Percentiles rank a stretch among this genome's conserved stretches.
Evolutionary conservation across 2,797 vertebrate species (phyloP).

Genomic region (Pseudomugil tenellus): DNA sequence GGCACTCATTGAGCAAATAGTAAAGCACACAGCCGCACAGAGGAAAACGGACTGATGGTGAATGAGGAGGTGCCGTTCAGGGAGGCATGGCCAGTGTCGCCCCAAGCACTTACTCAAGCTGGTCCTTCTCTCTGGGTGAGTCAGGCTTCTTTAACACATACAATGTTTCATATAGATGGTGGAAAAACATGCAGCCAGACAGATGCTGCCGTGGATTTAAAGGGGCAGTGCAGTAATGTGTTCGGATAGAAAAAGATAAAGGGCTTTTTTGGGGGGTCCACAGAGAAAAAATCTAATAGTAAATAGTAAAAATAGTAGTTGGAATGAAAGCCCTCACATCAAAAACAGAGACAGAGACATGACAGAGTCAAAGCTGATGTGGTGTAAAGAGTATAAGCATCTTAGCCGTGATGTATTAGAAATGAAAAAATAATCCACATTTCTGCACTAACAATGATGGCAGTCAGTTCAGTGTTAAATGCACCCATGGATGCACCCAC

Average conservation of each 20-base stretch:
- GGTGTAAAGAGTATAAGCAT: background rate
- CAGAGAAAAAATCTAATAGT: background rate
- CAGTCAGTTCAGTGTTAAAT: conserved; percentile 38
- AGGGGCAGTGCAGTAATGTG: conserved; percentile 50
- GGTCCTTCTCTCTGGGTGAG: conserved; percentile 66
- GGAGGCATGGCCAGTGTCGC: conserved; percentile 51
- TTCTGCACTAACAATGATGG: conserved; percentile 37
- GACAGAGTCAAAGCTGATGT: background rate
- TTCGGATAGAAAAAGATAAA: background rate
- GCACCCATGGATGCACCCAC: conserved; percentile 21
- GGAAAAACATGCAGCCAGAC: conserved; percentile 28
- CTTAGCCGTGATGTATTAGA: background rate
- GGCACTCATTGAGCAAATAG: conserved; percentile 13
- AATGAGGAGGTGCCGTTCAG: conserved; percentile 30
- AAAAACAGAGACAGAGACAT: conserved; percentile 3
- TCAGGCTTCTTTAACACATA: conserved; percentile 13
- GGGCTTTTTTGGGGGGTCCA: background rate
- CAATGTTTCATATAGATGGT: conserved; percentile 5
- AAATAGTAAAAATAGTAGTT: background rate
- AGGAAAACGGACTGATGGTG: conserved; percentile 37
- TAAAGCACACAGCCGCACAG: conserved; percentile 15
- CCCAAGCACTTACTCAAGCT: conserved; percentile 16
- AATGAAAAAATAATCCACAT: conserved; percentile 2
- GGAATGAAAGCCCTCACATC: background rate
- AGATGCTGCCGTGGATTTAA: conserved; percentile 65